Conservation (phyloP, 2,113 vertebrate species). For the Phrynocephalus versicolor region DNA sequence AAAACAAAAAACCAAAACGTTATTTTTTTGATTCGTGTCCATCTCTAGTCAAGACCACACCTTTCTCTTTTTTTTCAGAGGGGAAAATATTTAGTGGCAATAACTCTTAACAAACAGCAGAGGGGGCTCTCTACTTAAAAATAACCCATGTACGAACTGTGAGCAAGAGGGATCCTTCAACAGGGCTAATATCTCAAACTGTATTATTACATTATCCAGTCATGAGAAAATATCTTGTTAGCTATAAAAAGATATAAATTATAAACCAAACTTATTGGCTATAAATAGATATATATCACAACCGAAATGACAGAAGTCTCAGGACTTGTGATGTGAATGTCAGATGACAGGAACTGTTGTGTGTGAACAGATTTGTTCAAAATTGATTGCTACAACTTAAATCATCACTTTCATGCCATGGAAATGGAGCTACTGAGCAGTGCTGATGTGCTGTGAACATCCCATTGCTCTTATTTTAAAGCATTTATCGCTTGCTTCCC, state of each 20-base stretch:
- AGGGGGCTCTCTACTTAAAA: constrained; percentile 44
- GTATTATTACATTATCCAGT: too few species aligned
- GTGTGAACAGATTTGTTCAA: neutral
- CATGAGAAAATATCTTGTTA: neutral
- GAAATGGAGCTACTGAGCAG: neutral
- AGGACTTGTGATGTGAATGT: neutral
- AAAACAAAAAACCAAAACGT: too few species aligned
- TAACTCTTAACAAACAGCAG: constrained; percentile 42
- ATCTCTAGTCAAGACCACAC: too few species aligned
- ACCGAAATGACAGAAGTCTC: neutral
- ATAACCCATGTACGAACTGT: neutral
- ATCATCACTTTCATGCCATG: neutral
- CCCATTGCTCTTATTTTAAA: neutral
- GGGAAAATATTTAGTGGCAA: neutral
- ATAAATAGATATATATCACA: neutral
- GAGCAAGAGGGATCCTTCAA: neutral
- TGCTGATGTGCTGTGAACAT: too few species aligned
- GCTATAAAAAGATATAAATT: neutral
- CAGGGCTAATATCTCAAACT: neutral
- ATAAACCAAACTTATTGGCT: neutral
- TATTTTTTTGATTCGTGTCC: too few species aligned
- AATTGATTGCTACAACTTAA: neutral
- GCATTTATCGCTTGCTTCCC: neutral
- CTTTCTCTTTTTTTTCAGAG: too few species aligned
- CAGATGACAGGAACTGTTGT: neutral